Conservation (phyloP, 2,888 invertebrate genomes). For the Junonia oenone region DNA sequence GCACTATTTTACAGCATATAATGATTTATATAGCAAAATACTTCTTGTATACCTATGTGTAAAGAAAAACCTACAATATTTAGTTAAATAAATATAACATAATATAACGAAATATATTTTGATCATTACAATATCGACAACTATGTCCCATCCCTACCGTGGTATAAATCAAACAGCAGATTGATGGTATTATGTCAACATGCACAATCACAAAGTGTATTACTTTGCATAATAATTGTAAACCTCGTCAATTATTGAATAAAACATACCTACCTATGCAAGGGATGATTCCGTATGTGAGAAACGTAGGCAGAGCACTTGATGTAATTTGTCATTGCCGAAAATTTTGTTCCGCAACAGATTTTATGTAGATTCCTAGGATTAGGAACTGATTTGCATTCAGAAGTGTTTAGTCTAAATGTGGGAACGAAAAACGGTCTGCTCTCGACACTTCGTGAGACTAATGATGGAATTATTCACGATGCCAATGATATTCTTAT, state of each 20-base stretch:
- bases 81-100: background rate
- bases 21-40: too few relatives aligned
- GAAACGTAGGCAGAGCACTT: conserved; percentile 41
- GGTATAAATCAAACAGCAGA: conserved; percentile 65
- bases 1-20: too few relatives aligned
- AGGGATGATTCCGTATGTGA: conserved; percentile 64
- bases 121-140: conserved; percentile 29
- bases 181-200: conserved; percentile 79
- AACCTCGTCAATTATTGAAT: conserved; percentile 69
- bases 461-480: conserved; percentile 17
- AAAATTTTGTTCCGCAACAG: conserved; percentile 40
- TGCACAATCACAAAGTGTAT: conserved; percentile 60
- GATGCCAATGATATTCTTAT: background rate
- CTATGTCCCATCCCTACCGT: conserved; percentile 33
- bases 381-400: conserved; percentile 48
- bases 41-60: too few relatives aligned
- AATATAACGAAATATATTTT: background rate
- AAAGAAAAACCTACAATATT: too few relatives aligned
- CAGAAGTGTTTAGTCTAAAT: conserved; percentile 29
- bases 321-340: conserved; percentile 68
- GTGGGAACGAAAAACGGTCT: conserved; percentile 30
- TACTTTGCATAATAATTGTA: conserved; percentile 70
- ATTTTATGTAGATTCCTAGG: conserved; percentile 50
- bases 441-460: background rate
- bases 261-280: conserved; percentile 50